Evolutionary conservation across 2,888 invertebrate genomes (phyloP), one percentile per base, ranked within the genome.

Genomic region (Auanema sp.): DNA sequence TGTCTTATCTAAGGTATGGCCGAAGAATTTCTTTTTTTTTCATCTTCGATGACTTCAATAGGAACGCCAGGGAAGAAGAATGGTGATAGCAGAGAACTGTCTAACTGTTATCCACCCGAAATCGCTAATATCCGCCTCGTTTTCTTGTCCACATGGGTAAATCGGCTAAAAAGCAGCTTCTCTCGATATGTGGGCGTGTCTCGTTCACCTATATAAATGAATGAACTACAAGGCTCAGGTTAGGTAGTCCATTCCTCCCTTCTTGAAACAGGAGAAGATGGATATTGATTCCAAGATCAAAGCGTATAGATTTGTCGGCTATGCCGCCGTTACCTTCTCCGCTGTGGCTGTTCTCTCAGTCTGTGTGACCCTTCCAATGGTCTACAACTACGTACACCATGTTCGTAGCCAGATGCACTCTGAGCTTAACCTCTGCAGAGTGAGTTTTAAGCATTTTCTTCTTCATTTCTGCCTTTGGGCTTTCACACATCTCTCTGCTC

Each of bases 301-400:
- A 57, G 76, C 76, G 10, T 76, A 76, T 67, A 74, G 76, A 42
- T 71, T 76, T 65, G 76, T 76, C 76, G 76, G 76, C 41, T 76
- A 76, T 58, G 76, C 76, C 57, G 76, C 76, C 58, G 76, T 76
- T 44, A 68, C 69, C 64, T 76, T 76, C 66, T 76, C 76, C 59
- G 76, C 76, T 24, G 72, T 76, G 24, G 76, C 76, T 60, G 76
- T 76, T 47, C 66, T 76, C 41, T 75, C 76, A 60, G 76, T 76
- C 49, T 76, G 76, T 65, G 72, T 76, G 60, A 76, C 76, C 43
- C 67, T 76, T 24, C 76, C 76, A 55, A 76, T 76, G 76, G 76
- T 76, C 58, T 76, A 76, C 76, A 75, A 76, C 72, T 76, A 76
- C 56, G 75, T 76, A 24, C 75, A 75, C 61, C 76, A 76, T 60